phyloP scores from a whole-genome alignment of 2,888 invertebrate genomes.

The Patella pellucida region DNA sequence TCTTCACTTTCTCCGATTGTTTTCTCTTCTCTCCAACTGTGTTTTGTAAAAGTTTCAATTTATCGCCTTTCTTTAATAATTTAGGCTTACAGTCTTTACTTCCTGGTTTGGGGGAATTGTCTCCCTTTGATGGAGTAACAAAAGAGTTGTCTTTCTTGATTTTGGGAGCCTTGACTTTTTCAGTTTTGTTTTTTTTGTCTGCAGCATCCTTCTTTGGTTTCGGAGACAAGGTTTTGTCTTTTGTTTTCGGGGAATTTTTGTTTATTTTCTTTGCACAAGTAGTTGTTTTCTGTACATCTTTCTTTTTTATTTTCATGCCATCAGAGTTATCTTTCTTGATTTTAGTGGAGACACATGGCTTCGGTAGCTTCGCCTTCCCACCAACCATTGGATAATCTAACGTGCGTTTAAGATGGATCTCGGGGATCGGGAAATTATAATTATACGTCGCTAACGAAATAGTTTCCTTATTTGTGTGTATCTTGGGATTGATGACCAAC shows the following conservation, averaged over 20 bases:
- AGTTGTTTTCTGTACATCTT: too few relatives aligned
- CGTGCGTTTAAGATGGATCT: too few relatives aligned
- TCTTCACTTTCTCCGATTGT: too few relatives aligned
- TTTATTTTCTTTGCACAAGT: too few relatives aligned
- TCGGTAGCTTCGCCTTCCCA: not conserved
- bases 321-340: not conserved
- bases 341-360: not conserved
- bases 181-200: slow-evolving; percentile 31
- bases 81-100: not conserved
- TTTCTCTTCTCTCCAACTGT: too few relatives aligned
- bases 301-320: too few relatives aligned
- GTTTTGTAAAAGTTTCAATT: not conserved
- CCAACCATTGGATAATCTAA: slow-evolving; percentile 6
- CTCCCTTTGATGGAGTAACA: not conserved
- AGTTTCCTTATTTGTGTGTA: too few relatives aligned
- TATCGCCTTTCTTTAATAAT: not conserved
- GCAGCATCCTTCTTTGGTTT: not conserved
- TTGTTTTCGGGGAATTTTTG: too few relatives aligned
- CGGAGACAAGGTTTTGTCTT: too few relatives aligned
- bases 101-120: not conserved
- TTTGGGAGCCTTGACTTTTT: slow-evolving; percentile 8
- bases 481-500: too few relatives aligned
- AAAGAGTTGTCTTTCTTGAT: slow-evolving; percentile 11
- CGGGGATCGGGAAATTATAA: too few relatives aligned
- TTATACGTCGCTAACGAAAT: too few relatives aligned